Evolutionary conservation across 1,140 invertebrate genomes (phyloP).

Genomic region (Drosophila murphyi): DNA sequence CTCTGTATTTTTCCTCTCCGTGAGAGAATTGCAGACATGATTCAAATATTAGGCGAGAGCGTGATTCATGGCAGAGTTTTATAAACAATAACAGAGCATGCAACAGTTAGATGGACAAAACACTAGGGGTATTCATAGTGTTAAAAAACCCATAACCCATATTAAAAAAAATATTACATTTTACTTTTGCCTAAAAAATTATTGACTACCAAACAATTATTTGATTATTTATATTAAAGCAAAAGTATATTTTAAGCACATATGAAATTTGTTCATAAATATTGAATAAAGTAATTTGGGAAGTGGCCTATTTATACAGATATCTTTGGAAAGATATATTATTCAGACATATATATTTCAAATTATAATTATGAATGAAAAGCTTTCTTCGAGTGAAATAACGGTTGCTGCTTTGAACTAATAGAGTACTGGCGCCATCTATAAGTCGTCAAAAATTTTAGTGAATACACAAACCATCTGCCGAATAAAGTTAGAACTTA

Average conservation of each 20-base stretch:
- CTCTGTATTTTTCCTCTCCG: background rate
- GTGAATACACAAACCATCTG: conserved; percentile 9
- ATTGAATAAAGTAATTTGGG: too few species aligned
- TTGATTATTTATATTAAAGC: too few species aligned
- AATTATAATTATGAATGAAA: too few species aligned
- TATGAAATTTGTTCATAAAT: too few species aligned
- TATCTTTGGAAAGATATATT: too few species aligned
- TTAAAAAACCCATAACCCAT: background rate
- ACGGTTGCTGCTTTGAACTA: background rate
- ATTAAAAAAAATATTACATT: background rate
- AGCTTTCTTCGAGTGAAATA: too few species aligned
- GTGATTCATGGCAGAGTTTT: background rate
- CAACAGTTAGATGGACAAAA: conserved; percentile 31
- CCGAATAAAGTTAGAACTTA: background rate
- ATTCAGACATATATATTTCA: too few species aligned
- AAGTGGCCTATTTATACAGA: too few species aligned
- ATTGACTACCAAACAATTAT: background rate
- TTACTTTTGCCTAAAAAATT: background rate
- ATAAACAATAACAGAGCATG: conserved; percentile 39
- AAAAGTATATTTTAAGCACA: too few species aligned
- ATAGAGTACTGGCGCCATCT: conserved; percentile 4
- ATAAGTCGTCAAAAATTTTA: background rate
- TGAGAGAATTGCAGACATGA: background rate
- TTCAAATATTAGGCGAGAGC: background rate
- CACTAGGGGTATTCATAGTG: conserved; percentile 5